Evolutionary conservation across 2,888 invertebrate genomes (phyloP).

Genomic region (Dynastes maya): DNA sequence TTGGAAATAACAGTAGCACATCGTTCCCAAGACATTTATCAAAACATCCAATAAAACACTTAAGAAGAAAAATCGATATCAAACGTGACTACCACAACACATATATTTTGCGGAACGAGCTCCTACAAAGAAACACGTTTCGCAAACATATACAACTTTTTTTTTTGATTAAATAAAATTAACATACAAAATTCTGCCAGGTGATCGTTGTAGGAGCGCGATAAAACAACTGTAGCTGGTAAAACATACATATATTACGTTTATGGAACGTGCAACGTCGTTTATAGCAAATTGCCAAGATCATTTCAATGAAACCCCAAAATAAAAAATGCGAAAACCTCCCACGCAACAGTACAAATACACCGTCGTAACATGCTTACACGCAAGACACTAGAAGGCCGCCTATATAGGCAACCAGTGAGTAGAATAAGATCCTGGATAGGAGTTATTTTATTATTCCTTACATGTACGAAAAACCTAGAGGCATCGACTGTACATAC

Average conservation of each 20-base stretch:
- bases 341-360: neutral
- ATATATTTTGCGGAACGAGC: no score
- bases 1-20: no score
- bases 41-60: no score
- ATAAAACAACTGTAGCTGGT: neutral
- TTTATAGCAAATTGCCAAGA: conserved; percentile 29
- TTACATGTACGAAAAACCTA: conserved; percentile 20
- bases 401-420: neutral
- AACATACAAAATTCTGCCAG: no score
- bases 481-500: conserved; percentile 3
- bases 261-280: conserved; percentile 13
- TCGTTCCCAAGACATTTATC: no score
- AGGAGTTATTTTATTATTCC: conserved; percentile 33
- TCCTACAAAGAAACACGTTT: no score
- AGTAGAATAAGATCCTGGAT: conserved; percentile 8
- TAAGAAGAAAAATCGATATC: no score
- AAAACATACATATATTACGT: conserved; percentile 7
- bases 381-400: neutral
- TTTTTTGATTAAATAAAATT: no score
- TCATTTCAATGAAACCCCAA: conserved; percentile 34
- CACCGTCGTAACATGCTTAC: neutral
- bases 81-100: no score
- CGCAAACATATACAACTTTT: no score
- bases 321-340: conserved; percentile 36
- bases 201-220: no score